Evolutionary conservation across 1,140 invertebrate genomes (phyloP).

Genomic region (Drosophila persimilis): DNA sequence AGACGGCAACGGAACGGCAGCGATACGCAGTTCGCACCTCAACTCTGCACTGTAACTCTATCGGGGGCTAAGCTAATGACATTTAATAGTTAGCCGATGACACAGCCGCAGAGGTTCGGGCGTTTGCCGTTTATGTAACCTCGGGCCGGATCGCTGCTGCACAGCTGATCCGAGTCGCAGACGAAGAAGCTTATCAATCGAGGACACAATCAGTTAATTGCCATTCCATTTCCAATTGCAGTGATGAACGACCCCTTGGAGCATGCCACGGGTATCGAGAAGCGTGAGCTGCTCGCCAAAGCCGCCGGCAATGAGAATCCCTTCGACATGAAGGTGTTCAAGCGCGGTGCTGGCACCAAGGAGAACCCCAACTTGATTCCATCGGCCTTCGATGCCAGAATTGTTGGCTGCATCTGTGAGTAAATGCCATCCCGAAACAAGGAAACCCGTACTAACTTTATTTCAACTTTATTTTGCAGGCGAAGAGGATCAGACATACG

Average conservation of each 20-base stretch:
- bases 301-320: constrained; percentile 95
- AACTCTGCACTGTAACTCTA: neutral
- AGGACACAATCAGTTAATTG: constrained; percentile 12
- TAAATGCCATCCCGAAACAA: constrained; percentile 14
- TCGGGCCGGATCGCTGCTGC: neutral
- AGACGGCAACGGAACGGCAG: neutral
- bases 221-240: constrained; percentile 68
- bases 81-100: neutral
- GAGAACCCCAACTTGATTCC: constrained; percentile 94
- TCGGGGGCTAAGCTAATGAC: constrained; percentile 4
- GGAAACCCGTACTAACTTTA: neutral
- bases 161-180: constrained; percentile 23
- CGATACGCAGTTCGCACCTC: constrained; percentile 44
- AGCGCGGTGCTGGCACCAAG: constrained; percentile 92
- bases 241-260: constrained; percentile 93
- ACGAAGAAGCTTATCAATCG: constrained; percentile 36
- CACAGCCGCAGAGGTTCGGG: constrained; percentile 4
- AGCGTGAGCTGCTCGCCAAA: constrained; percentile 92
- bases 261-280: constrained; percentile 96
- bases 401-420: constrained; percentile 97
- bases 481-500: constrained; percentile 93
- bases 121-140: constrained; percentile 58
- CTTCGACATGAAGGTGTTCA: constrained; percentile 92
- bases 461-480: constrained; percentile 69
- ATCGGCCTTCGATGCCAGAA: constrained; percentile 93